Base-by-base conservation (phyloP, 2,888 invertebrate species). In the Eupeodes latifasciatus region DNA sequence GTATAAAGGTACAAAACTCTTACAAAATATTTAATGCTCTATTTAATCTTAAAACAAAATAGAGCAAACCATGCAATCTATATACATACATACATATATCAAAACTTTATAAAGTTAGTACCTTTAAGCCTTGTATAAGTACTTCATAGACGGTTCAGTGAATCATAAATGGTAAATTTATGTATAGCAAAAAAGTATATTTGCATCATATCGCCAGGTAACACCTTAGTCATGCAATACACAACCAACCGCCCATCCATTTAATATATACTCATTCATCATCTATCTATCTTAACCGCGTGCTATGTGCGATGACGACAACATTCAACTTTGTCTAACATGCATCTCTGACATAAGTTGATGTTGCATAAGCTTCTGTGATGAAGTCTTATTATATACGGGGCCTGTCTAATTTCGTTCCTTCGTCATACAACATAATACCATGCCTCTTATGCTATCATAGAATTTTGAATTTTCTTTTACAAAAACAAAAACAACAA, bases 221-320 rank as follows among this genome's bases (percentile, higher is more conserved):
- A 87, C 87, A 87, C 87, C 87, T 87, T 80, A 80, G 83, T 87
- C 87, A 87, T 87, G 87, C 87, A 84, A 83, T 4, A 11, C 1
- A 47, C 57, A 80, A 67, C 7, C 62, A 83, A 74, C 87, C 87
- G 87, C 86, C 86, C 86, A 86, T 76, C 71, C 69, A 85, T 71
- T 71, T 59, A 40, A 27, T 61, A 61, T 61, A 34, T 34, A 67
- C 51, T 66, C 66, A 66, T 77, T 85, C 81, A 81, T 69, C 72
- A 16, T 49, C 5, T 51, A 5, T 59, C 34, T 81, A 62, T 72
- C 57, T 64, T 59, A 27, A 40, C 64, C 69, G 62, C 47, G 72
- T 61, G 40, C 61, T 55, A 64, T 76, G 74, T n/a, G 47, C 40
- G 36, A 71, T 71, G 69, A 69, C 69, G 69, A 53, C 69, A 40